A percentile compares a stretch with the other conserved stretches of the same genome.
Conservation (phyloP, 2,797 vertebrate genomes). For the Xerus rutilus region DNA sequence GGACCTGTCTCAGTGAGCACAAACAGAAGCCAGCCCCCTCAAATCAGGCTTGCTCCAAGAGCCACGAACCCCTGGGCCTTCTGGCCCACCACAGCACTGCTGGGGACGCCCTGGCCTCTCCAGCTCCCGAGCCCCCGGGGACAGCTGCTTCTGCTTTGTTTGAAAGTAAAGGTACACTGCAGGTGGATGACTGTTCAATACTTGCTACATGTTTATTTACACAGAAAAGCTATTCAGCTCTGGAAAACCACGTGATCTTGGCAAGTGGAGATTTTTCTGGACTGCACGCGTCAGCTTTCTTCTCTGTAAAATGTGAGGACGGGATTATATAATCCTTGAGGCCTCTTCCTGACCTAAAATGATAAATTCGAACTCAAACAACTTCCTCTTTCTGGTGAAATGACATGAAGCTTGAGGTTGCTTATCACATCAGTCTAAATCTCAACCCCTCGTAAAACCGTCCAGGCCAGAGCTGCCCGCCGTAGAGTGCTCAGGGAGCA, state of each 20-base stretch:
- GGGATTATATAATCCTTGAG: slow-evolving; percentile 26
- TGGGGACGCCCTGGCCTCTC: neutral
- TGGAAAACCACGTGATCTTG: neutral
- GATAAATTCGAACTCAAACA: slow-evolving; percentile 58
- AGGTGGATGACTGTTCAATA: neutral
- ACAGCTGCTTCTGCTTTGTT: neutral
- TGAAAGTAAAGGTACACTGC: neutral
- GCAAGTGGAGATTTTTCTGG: neutral
- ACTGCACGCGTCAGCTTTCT: neutral
- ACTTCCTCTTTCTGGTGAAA: slow-evolving; percentile 67
- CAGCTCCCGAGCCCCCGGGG: neutral
- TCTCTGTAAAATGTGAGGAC: neutral
- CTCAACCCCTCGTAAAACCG: neutral
- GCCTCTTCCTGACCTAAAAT: slow-evolving; percentile 56
- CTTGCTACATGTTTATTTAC: neutral
- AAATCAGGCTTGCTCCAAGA: neutral
- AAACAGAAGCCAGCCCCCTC: neutral
- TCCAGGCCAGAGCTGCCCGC: neutral
- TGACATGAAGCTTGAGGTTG: slow-evolving; percentile 37
- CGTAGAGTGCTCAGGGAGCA: accelerated
- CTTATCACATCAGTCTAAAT: neutral
- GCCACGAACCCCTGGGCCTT: neutral
- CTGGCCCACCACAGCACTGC: neutral
- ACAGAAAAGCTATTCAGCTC: neutral
- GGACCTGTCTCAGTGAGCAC: neutral